A percentile compares a stretch with the other conserved stretches of the same genome.
Evolutionary conservation across 2,113 vertebrate species (phyloP).

Genomic region (Osmerus eperlanus): DNA sequence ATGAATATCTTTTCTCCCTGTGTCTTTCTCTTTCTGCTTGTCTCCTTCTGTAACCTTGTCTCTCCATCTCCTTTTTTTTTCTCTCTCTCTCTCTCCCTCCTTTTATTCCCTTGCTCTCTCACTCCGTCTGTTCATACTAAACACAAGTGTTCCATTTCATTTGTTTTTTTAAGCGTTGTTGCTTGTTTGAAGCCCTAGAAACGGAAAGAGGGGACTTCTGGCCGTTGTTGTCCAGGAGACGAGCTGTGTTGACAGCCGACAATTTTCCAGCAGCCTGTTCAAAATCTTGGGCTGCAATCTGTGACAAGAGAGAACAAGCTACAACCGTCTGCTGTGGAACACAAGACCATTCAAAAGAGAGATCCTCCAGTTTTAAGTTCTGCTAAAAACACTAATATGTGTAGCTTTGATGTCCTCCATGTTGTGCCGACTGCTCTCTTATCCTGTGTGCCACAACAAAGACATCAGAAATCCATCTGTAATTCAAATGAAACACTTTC

Average conservation of each 20-base stretch:
- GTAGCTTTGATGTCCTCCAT: slow-evolving; percentile 50
- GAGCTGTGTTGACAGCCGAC: slow-evolving; percentile 54
- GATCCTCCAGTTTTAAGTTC: slow-evolving; percentile 48
- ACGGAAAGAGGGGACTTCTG: slow-evolving; percentile 33
- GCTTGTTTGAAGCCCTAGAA: slow-evolving; percentile 12
- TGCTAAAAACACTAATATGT: slow-evolving; percentile 46
- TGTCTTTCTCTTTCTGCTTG: slow-evolving; percentile 12
- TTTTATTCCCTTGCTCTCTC: slow-evolving; percentile 14
- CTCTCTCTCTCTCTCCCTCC: slow-evolving; percentile 9
- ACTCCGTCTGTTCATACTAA: slow-evolving; percentile 29
- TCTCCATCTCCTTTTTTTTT: slow-evolving; percentile 5
- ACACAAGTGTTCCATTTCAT: slow-evolving; percentile 63
- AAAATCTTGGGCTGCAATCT: slow-evolving; percentile 56
- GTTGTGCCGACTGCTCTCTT: slow-evolving; percentile 60
- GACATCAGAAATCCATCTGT: slow-evolving; percentile 43
- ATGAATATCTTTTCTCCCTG: slow-evolving; percentile 49
- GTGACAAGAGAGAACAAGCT: slow-evolving; percentile 44
- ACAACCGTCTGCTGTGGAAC: slow-evolving; percentile 45
- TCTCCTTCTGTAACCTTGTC: no score
- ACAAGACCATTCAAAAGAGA: slow-evolving; percentile 21
- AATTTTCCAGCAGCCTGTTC: slow-evolving; percentile 53
- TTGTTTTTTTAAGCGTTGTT: slow-evolving; percentile 32
- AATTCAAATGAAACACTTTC: slow-evolving; percentile 58
- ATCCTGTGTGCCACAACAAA: slow-evolving; percentile 47
- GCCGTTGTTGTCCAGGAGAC: slow-evolving; percentile 59